Percentiles rank a stretch among this genome's conserved stretches.
phyloP scores from a whole-genome alignment of 2,797 vertebrate genomes.

The Nyctibius grandis region DNA sequence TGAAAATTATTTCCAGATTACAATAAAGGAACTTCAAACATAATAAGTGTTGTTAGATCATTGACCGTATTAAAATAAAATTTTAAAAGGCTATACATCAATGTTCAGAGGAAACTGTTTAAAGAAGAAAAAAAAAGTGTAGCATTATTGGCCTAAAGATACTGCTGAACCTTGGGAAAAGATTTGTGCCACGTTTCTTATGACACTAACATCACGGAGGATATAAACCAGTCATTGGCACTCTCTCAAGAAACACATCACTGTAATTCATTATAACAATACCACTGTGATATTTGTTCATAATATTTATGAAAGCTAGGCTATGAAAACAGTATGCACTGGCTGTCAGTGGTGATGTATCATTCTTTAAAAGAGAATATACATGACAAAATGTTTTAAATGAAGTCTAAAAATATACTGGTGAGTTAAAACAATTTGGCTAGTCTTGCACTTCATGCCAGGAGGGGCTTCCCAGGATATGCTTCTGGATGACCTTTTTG shows the following conservation, averaged over 20 bases:
- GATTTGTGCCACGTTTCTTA: conserved; percentile 72
- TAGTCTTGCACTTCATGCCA: not conserved
- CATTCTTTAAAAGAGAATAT: conserved; percentile 61
- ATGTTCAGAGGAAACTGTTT: conserved; percentile 38
- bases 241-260: conserved; percentile 74
- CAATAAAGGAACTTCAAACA: conserved; percentile 58
- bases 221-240: conserved; percentile 75
- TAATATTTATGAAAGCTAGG: conserved; percentile 76
- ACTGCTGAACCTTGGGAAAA: conserved; percentile 65
- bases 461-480: conserved; percentile 49
- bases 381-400: conserved; percentile 60
- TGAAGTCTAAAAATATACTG: conserved; percentile 62
- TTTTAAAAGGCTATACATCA: conserved; percentile 49
- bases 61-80: conserved; percentile 60
- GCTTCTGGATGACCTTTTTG: conserved; percentile 41
- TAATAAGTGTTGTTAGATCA: conserved; percentile 60
- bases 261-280: conserved; percentile 72
- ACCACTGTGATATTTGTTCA: conserved; percentile 69
- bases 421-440: conserved; percentile 13
- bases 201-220: conserved; percentile 66
- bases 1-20: conserved; percentile 73
- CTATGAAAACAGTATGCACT: conserved; percentile 70
- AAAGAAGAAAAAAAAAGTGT: not conserved
- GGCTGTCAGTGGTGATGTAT: conserved; percentile 69
- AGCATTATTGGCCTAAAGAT: conserved; percentile 62